Evolutionary conservation across 92 coral and sea anemone species (phyloP).

Genomic region (Paragorgia papillata): DNA sequence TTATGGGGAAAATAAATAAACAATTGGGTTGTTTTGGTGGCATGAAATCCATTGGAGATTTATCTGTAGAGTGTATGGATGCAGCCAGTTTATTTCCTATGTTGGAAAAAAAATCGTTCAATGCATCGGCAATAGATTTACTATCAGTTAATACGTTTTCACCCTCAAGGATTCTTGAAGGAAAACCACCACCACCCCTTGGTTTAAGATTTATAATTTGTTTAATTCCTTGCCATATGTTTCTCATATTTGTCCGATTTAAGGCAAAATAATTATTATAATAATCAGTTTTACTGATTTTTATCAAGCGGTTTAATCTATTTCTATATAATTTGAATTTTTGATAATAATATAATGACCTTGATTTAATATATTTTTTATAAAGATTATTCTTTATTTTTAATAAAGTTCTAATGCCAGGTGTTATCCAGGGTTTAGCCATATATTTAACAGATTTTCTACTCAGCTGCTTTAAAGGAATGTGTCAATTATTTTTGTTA

Average conservation of each 20-base stretch:
- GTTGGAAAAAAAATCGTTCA: conserved; percentile 15
- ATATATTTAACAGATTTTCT: conserved; percentile 39
- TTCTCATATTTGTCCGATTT: background rate
- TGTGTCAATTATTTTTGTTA: conserved; percentile 37
- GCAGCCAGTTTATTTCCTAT: background rate
- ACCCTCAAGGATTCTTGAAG: background rate
- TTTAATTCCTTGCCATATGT: conserved; percentile 11
- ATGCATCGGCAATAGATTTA: conserved; percentile 8
- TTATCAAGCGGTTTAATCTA: conserved; percentile 45
- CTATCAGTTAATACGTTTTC: no score
- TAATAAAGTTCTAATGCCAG: conserved; percentile 40
- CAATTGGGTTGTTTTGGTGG: no score
- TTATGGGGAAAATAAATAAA: background rate
- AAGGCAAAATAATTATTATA: background rate
- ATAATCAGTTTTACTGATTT: conserved; percentile 12
- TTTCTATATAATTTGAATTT: conserved; percentile 53
- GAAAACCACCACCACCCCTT: background rate
- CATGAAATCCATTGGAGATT: background rate
- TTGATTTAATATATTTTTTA: conserved; percentile 37
- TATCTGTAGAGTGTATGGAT: background rate
- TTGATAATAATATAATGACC: conserved; percentile 32
- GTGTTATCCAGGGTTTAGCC: conserved; percentile 58
- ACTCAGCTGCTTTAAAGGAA: conserved; percentile 50
- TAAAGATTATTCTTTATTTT: conserved; percentile 44
- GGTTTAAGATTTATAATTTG: background rate